Evolutionary conservation across 1,140 invertebrate species (phyloP), one percentile per base, ranked within the genome.

Genomic region (Calosoma granatense): DNA sequence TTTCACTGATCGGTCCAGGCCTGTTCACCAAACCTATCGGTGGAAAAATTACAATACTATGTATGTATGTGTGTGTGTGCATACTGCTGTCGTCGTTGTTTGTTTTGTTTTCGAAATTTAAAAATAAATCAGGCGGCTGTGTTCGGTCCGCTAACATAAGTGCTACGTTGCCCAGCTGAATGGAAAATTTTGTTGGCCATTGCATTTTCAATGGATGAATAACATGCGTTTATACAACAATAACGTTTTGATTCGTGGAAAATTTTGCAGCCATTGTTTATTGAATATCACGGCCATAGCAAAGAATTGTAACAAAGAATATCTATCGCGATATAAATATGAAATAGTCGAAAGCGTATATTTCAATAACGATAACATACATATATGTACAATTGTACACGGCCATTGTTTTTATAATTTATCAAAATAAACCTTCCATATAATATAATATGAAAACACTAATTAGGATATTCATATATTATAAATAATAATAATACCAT

Each of bases 41-140:
- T 47, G 41, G 41, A 47, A 47, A 47, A 47, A 47, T 17, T 47
- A 47, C 41, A 47, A 47, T 47, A 47, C 41, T 12, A 9, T 47
- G 17, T 12, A 11, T n/a, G n/a, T n/a, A n/a, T n/a, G n/a, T n/a
- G n/a, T n/a, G n/a, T n/a, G n/a, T n/a, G n/a, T n/a, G n/a, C n/a
- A n/a, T n/a, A 4, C 41, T 17, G 9, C 41, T 17, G 6, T 9
- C 17, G 9, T 17, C 9, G 3, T 17, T 47, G 15, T 47, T 47
- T 47, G 41, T 47, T 47, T 47, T 47, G 41, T 47, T 12, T 47
- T 11, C 9, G 17, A 47, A 47, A 47, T 47, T 47, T 47, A 11
- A 47, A 47, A 47, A 47, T 47, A 47, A 47, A 47, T 47, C 41
- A 47, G 15, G 6, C 41, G 41, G 15, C n/a, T 36, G 6, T 9